These are phyloP conservation scores for Cromileptes altivelis DNA, from an alignment of 2,113 vertebrate species.

Conservation along the genomic window DNA sequence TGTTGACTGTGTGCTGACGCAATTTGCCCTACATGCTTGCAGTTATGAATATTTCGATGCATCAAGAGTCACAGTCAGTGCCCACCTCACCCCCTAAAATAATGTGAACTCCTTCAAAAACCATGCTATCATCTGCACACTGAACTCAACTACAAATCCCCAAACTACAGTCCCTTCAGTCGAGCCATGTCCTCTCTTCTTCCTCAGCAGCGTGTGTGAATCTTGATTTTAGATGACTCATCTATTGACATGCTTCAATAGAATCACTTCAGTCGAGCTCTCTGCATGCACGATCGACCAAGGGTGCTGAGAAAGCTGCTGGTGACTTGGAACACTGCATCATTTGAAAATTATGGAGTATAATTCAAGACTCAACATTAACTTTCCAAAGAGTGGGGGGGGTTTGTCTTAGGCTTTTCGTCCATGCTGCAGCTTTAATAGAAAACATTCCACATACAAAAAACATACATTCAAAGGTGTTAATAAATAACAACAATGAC, in stretches of 20 bases:
- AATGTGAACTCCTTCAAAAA: no score
- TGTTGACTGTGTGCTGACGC: no score
- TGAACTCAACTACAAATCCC: conserved; percentile 15
- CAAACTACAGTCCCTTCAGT: conserved; percentile 5
- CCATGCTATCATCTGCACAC: no score
- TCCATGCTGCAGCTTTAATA: neutral
- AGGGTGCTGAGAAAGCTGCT: conserved; percentile 22
- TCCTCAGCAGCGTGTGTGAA: conserved; percentile 9
- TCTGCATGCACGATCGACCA: conserved; percentile 6
- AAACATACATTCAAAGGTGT: no score
- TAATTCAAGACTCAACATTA: neutral
- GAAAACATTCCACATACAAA: no score
- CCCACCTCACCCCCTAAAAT: no score
- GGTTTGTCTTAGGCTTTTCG: no score
- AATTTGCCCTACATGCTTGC: no score
- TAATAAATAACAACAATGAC: no score
- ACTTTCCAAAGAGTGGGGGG: no score
- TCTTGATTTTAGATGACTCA: conserved; percentile 52
- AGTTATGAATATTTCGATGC: no score
- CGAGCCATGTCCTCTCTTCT: neutral
- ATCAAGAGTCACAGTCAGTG: no score
- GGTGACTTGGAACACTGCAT: conserved; percentile 11
- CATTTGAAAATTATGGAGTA: conserved; percentile 29
- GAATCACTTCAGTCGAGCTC: conserved; percentile 28
- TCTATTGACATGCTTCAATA: conserved; percentile 44